Base-by-base conservation (phyloP, 2,888 invertebrate genomes). In the Portevinia maculata region DNA sequence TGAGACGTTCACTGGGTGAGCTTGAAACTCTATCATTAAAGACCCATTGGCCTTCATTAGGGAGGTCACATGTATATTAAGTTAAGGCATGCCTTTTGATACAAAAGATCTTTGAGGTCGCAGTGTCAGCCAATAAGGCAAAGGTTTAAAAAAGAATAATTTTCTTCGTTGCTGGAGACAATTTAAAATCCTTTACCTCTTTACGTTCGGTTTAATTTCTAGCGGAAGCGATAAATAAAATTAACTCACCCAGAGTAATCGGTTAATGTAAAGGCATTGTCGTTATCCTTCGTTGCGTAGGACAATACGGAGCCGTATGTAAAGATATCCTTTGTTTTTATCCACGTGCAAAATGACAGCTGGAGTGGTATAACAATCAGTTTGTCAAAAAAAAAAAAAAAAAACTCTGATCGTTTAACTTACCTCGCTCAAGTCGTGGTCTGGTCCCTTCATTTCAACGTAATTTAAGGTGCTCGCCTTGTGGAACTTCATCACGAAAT, bases 281-380 rank as follows among this genome's bases (percentile, higher is more conserved):
- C 94, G 53, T 90, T 88, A 44, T 89, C 87, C 46, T 88, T 87
- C 0, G 93, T 94, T 7, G 94, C 94, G 86, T 94, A 94, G 0
- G 94, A 94, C 32, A 95, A 88, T 5, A 94, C 91, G 0, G 94
- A 94, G 9, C 94, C 95, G 86, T 94, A 94, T 88, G 94, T 94
- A 48, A 92, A 91, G 9, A 89, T 91, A 86, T 94, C 94, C 21
- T 89, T 87, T 0, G 94, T 93, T 86, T 92, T 92, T 87, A 95
- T 91, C 95, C 94, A 95, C 48, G 94, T 90, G 85, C 94, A 93
- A 37, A 93, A 91, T 1, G 93, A 92, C 13, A 94, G 90, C 90
- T 93, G 76, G 65, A 88, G 87, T 84, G 55, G 41, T 15, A 50
- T 8, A 32, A 6, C 6, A 1, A 15, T 4, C 11, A 44, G 3